These are phyloP conservation scores for Protula sp. DNA, from an alignment of 2,888 invertebrate species.

Conservation along the genomic window DNA sequence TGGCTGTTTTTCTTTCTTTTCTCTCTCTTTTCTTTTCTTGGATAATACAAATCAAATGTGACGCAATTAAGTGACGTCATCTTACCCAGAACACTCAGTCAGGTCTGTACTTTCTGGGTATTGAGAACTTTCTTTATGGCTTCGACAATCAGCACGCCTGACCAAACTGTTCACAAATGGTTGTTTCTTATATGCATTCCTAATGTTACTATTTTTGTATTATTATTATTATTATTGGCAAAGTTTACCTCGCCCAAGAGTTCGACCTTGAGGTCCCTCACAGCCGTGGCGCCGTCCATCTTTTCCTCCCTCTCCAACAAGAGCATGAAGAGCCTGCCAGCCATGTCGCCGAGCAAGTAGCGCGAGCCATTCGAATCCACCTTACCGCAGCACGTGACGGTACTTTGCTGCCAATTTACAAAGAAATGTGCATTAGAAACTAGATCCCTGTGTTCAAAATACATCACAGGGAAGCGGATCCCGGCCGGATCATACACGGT, in stretches of 20 bases:
- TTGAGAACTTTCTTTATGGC: no score
- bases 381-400: slow-evolving; percentile 88
- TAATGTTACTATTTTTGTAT: no score
- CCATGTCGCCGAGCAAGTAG: slow-evolving; percentile 85
- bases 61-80: no score
- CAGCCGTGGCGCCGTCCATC: slow-evolving; percentile 63
- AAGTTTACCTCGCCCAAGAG: slow-evolving; percentile 65
- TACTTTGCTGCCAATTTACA: slow-evolving; percentile 81
- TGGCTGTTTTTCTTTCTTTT: not conserved
- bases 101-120: no score
- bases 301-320: slow-evolving; percentile 75
- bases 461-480: not conserved
- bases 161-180: no score
- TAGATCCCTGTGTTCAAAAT: not conserved
- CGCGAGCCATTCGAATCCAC: slow-evolving; percentile 86
- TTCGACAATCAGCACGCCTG: no score
- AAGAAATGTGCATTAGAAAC: no score
- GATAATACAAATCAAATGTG: no score
- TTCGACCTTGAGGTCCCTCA: slow-evolving; percentile 90
- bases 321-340: slow-evolving; percentile 90
- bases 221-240: no score
- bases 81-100: no score
- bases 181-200: no score
- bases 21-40: not conserved
- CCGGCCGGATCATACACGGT: slow-evolving; percentile 85